Evolutionary conservation across 2,113 vertebrate genomes (phyloP).

Genomic region (Peromyscus californicus): DNA sequence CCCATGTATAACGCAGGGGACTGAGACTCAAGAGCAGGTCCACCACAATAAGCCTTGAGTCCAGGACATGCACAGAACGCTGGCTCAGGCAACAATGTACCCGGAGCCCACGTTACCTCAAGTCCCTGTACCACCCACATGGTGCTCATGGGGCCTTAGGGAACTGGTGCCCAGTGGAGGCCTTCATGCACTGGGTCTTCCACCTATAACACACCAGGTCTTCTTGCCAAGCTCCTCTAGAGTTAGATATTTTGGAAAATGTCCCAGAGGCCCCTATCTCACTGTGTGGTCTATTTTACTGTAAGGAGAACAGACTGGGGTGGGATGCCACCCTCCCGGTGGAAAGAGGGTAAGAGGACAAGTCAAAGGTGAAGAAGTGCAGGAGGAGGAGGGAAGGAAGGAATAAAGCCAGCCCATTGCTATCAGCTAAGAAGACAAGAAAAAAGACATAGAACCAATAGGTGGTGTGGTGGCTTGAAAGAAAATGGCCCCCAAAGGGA

Average conservation of each 20-base stretch:
- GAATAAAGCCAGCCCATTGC: neutral
- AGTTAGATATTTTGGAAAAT: neutral
- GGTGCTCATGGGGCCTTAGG: rapidly evolving
- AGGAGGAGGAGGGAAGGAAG: too few species aligned
- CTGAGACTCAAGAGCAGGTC: rapidly evolving
- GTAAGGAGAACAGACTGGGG: too few species aligned
- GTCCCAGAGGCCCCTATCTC: neutral
- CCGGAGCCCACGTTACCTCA: rapidly evolving
- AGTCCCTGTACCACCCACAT: rapidly evolving
- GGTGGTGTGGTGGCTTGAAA: neutral
- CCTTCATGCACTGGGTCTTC: rapidly evolving
- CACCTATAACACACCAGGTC: rapidly evolving
- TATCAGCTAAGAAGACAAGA: neutral
- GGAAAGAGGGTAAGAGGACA: rapidly evolving
- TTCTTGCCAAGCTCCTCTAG: rapidly evolving
- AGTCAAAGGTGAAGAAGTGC: too few species aligned
- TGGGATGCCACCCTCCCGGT: too few species aligned
- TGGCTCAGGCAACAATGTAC: neutral
- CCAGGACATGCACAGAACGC: rapidly evolving
- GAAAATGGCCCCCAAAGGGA: neutral
- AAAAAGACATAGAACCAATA: neutral
- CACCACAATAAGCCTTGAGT: rapidly evolving
- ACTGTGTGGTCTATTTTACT: rapidly evolving
- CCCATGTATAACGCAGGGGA: too few species aligned
- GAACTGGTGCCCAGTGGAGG: rapidly evolving